Base-by-base conservation (phyloP, 2,888 invertebrate species). In the Gasteruption jaculator region DNA sequence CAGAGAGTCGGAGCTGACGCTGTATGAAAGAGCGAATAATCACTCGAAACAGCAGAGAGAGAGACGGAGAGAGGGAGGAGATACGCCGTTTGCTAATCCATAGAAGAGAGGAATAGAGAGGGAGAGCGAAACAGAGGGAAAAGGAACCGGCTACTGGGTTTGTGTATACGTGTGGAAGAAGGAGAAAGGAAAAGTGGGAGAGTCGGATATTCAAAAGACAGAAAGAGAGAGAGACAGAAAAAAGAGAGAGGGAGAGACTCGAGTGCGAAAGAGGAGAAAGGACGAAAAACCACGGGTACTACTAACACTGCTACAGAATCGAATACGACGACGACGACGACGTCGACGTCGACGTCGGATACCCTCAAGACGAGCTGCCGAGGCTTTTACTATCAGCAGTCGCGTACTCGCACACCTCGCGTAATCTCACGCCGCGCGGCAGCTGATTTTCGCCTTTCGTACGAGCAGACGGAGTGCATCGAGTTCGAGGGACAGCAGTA, bases 391-490 rank as follows among this genome's bases (percentile, higher is more conserved):
- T 41, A 38, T 37, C 38, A 38, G 41, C 41, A 37, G 11, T n/a
- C 38, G 41, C 38, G 38, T 19, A 30, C 37, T 21, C 16, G 27
- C 14, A 38, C 32, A 27, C 40, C 32, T 43, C 33, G 27, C 31
- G 41, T 43, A 45, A 45, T 38, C 38, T 32, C 40, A 45, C 36
- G 41, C 39, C 38, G 44, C 42, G 38, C 38, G 21, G 38, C 21
- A 31, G 33, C 36, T 33, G 41, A 21, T 14, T 16, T 11, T 6
- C 19, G 22, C 10, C 29, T 10, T 22, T 10, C 16, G 27, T 12
- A 12, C 3, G 14, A 21, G 3, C 32, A 20, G 32, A 24, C 14
- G 21, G 40, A 30, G 37, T 32, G 40, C 27, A 43, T 26, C 27
- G 25, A 16, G 26, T 14, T 22, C 41, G 29, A 35, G 14, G 21